Evolutionary conservation across 1,140 invertebrate genomes (phyloP).

Genomic region (Aphelinus certus): DNA sequence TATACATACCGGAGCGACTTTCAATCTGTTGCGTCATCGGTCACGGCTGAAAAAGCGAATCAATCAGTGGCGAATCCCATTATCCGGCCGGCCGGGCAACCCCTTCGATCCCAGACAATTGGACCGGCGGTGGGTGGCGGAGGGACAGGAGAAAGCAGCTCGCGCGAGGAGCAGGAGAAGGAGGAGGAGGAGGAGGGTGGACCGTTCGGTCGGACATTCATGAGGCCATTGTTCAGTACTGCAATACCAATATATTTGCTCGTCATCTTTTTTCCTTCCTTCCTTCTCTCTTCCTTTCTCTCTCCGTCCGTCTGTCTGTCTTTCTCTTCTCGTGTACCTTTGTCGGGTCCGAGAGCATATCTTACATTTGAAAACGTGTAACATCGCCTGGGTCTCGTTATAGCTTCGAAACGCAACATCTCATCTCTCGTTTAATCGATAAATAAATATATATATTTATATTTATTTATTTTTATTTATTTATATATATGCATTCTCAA

Average conservation of each 20-base stretch:
- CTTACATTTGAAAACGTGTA: slow-evolving; percentile 48
- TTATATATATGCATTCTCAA: background rate
- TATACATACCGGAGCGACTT: background rate
- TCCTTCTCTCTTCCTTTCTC: too few relatives aligned
- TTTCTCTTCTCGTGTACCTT: too few relatives aligned
- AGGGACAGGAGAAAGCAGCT: background rate
- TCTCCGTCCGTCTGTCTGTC: too few relatives aligned
- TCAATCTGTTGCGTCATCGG: slow-evolving; percentile 25
- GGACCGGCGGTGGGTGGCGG: background rate
- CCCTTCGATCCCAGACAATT: background rate
- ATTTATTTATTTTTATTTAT: slow-evolving; percentile 39
- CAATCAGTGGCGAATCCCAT: slow-evolving; percentile 23
- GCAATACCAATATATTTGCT: too few relatives aligned
- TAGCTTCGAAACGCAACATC: slow-evolving; percentile 46
- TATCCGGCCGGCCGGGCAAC: background rate
- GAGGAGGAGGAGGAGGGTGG: background rate
- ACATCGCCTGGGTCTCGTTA: slow-evolving; percentile 40
- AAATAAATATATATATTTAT: slow-evolving; percentile 55
- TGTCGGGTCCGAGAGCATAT: background rate
- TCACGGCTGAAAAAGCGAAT: slow-evolving; percentile 27
- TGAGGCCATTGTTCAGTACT: too few relatives aligned
- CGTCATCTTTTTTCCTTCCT: too few relatives aligned
- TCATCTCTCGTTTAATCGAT: slow-evolving; percentile 56
- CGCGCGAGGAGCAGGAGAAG: background rate
- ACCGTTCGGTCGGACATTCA: too few relatives aligned